Percentiles rank a stretch among this genome's conserved stretches.
Conservation (phyloP, 2,888 invertebrate species). For the Synergus umbraculus region DNA sequence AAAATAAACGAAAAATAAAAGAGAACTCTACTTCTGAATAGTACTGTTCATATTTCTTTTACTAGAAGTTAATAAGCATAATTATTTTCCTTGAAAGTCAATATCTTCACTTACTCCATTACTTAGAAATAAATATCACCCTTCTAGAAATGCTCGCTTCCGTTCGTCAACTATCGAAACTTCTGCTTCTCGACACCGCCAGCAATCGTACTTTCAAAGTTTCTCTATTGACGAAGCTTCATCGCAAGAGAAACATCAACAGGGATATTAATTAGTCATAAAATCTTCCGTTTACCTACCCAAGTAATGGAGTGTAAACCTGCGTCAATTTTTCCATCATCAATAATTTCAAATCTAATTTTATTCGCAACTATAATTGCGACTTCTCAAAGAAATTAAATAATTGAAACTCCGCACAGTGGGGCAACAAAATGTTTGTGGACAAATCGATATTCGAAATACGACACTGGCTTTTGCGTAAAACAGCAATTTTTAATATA, state of each 20-base stretch:
- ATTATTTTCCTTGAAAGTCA: slow-evolving; percentile 17
- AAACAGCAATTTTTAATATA: too few species aligned
- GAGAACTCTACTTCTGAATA: too few species aligned
- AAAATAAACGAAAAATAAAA: too few species aligned
- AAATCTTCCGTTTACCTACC: slow-evolving; percentile 46
- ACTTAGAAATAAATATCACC: slow-evolving; percentile 33
- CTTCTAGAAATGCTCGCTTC: neutral
- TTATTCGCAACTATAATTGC: neutral
- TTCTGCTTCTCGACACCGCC: slow-evolving; percentile 43
- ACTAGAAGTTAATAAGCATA: neutral
- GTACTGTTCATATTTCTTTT: neutral
- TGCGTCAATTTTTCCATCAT: slow-evolving; percentile 32
- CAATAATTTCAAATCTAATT: neutral
- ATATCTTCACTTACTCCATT: slow-evolving; percentile 5
- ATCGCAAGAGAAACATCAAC: slow-evolving; percentile 65
- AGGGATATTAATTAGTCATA: slow-evolving; percentile 72
- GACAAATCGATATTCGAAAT: too few species aligned
- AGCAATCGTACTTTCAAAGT: slow-evolving; percentile 49
- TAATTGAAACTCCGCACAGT: too few species aligned
- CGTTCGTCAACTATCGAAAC: slow-evolving; percentile 37
- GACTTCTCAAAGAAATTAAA: neutral
- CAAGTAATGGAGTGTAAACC: slow-evolving; percentile 48
- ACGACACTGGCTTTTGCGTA: too few species aligned
- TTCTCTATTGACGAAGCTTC: slow-evolving; percentile 43
- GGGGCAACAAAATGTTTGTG: too few species aligned